Conservation (phyloP, 2,888 invertebrate species). For the Thysanoteuthis rhombus region DNA sequence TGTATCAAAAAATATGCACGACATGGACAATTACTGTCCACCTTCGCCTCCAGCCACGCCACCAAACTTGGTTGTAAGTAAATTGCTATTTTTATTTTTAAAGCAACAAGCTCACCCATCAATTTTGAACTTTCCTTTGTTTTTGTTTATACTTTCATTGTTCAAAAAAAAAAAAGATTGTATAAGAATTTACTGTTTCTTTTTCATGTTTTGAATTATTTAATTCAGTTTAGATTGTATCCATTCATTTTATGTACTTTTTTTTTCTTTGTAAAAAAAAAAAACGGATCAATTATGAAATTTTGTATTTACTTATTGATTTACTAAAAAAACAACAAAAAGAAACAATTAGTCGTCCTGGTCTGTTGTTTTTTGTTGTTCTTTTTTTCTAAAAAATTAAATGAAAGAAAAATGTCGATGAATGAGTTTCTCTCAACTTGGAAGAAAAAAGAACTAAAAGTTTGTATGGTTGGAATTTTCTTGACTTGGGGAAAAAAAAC, state of each 20-base stretch:
- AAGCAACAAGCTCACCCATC: background rate
- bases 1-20: background rate
- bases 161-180: too few species aligned
- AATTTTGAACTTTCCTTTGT: background rate
- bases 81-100: background rate
- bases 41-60: constrained; percentile 44
- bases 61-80: constrained; percentile 29
- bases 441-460: too few species aligned
- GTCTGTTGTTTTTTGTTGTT: too few species aligned
- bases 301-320: background rate
- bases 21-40: constrained; percentile 35
- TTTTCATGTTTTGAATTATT: background rate
- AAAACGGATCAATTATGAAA: background rate
- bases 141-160: background rate
- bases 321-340: background rate
- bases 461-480: too few species aligned
- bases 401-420: too few species aligned
- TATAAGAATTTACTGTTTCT: background rate
- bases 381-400: too few species aligned
- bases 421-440: too few species aligned
- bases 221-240: background rate
- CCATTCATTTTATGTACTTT: background rate
- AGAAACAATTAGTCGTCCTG: too few species aligned
- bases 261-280: background rate
- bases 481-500: too few species aligned